Conservation (phyloP, 2,113 vertebrate species). For the Narcine bancroftii region DNA sequence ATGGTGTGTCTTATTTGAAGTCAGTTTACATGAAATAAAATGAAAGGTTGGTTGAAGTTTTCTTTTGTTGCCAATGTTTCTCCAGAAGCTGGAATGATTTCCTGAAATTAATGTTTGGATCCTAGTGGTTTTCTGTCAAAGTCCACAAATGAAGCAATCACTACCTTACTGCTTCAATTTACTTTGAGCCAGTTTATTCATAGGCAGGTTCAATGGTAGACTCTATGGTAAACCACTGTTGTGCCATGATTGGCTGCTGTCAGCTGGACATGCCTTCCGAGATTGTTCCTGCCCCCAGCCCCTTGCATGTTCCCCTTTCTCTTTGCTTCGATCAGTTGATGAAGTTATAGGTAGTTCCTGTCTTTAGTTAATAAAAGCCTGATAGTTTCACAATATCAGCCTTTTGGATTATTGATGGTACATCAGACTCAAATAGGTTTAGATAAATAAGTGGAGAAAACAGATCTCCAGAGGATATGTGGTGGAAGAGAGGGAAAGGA, state of each 20-base stretch:
- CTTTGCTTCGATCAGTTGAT: too few species aligned
- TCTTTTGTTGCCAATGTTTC: not conserved
- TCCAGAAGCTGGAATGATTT: not conserved
- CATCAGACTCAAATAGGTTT: not conserved
- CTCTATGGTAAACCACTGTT: too few species aligned
- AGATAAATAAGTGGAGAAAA: not conserved
- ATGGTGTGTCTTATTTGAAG: not conserved
- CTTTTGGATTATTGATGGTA: too few species aligned
- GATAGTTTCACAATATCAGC: too few species aligned
- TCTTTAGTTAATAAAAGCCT: too few species aligned
- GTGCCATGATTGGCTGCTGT: too few species aligned
- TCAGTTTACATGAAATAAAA: not conserved
- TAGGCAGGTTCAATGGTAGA: not conserved
- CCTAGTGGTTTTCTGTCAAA: not conserved
- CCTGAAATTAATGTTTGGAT: not conserved
- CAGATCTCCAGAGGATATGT: not conserved
- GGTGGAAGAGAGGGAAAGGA: not conserved
- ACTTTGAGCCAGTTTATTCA: not conserved
- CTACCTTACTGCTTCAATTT: not conserved
- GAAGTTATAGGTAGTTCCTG: too few species aligned
- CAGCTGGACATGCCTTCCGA: too few species aligned
- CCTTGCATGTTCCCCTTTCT: too few species aligned
- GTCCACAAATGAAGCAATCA: not conserved
- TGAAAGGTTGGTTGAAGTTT: not conserved
- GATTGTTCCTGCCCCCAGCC: too few species aligned